Base-by-base conservation (phyloP, 2,888 invertebrate genomes). In the Baronia brevicornis region DNA sequence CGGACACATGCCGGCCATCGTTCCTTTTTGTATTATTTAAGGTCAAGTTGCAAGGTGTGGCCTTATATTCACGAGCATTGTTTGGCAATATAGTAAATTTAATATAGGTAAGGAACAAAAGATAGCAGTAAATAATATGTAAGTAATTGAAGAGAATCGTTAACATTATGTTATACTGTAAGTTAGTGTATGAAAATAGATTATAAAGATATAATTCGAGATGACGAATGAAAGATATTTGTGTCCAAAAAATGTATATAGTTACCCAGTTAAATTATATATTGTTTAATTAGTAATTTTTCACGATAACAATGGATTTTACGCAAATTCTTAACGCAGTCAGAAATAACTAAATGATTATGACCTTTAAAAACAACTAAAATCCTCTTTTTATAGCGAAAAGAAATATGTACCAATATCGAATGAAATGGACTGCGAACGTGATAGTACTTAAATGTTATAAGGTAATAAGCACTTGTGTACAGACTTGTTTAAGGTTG, bases 401-500 rank as follows among this genome's bases (percentile, higher is more conserved):
- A 11, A 26, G 15, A 28, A 14, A 18, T 22, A 33, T 30, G 20
- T 25, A 38, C 36, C 13, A 14, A 32, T 20, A 33, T 30, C 13
- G 21, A 28, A 36, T 22, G 44, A 54, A 58, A 50, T 45, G 48
- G 64, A 74, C 73, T 73, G 73, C 58, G 33, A 58, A 59, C 72
- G 73, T 77, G 74, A 74, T 77, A 72, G 75, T 77, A 77, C 75
- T 73, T 74, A 78, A 63, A 51, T 46, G 57, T 51, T 51, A 56
- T 60, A 51, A 48, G 44, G 52, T 60, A 51, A 44, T 62, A 59
- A 48, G 44, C 59, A 47, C 45, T 36, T 28, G 28, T 36, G 17
- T 36, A 36, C 32, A 32, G 19, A 21, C 14, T 15, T 8, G 14
- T 10, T 18, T 7, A 19, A 17, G 23, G 5, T 6, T 18, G 11